Evolutionary conservation across 2,113 vertebrate genomes (phyloP).

Genomic region (Nesoenas mayeri): DNA sequence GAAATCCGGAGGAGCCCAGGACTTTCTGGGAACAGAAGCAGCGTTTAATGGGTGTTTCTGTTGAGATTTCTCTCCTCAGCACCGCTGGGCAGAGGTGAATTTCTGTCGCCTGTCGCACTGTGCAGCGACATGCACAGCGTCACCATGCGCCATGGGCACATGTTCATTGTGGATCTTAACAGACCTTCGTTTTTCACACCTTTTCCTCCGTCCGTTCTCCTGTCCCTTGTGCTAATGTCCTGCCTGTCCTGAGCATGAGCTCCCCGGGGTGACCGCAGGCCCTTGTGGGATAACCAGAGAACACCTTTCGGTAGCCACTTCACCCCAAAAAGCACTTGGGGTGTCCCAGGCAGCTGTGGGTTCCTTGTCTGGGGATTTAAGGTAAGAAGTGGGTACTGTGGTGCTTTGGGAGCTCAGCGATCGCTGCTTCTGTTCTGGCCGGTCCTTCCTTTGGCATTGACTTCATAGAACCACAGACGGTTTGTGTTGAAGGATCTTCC

Average conservation of each 20-base stretch:
- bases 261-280: not conserved
- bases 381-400: not conserved
- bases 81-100: not conserved
- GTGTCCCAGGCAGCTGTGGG: not conserved
- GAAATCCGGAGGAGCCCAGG: not conserved
- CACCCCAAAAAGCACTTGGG: not conserved
- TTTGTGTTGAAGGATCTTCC: too few relatives aligned
- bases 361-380: not conserved
- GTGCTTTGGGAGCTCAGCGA: not conserved
- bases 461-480: too few relatives aligned
- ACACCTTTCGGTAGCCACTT: not conserved
- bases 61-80: too few relatives aligned
- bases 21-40: not conserved
- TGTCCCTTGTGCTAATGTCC: not conserved
- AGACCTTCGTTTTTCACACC: not conserved
- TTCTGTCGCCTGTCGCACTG: rapidly evolving
- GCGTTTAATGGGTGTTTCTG: too few relatives aligned
- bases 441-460: too few relatives aligned
- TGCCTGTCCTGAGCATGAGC: not conserved
- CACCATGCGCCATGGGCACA: rapidly evolving
- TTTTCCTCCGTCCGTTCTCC: too few relatives aligned
- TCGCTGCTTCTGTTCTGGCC: not conserved
- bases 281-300: too few relatives aligned
- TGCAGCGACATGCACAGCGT: too few relatives aligned
- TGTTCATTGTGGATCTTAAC: rapidly evolving